These are phyloP conservation scores for Gandaritis pyraliata DNA, from an alignment of 2,888 invertebrate species.

Conservation along the genomic window DNA sequence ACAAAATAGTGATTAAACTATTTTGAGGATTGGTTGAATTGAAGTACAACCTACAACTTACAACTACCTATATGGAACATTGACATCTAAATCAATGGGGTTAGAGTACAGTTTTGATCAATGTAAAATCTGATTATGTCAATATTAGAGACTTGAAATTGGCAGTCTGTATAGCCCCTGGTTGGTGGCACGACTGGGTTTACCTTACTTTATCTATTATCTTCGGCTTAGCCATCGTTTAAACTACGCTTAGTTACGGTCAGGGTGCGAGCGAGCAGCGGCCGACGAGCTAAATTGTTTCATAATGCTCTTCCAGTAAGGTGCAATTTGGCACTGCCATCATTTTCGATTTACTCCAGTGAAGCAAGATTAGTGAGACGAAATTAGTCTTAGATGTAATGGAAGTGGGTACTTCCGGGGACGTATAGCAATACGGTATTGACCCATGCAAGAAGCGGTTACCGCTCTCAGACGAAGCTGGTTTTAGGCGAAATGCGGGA, in stretches of 20 bases:
- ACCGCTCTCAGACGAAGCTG: slow-evolving; percentile 1
- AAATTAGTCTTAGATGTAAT: slow-evolving; percentile 36
- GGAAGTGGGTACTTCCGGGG: slow-evolving; percentile 27
- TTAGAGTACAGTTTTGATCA: no score
- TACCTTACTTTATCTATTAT: slow-evolving; percentile 47
- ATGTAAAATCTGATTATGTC: no score
- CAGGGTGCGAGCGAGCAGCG: slow-evolving; percentile 28
- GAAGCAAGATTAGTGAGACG: slow-evolving; percentile 35
- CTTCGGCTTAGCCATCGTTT: slow-evolving; percentile 39
- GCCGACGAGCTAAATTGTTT: slow-evolving; percentile 23
- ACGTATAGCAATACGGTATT: slow-evolving; percentile 15
- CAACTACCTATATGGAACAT: no score
- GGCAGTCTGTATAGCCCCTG: slow-evolving; percentile 14
- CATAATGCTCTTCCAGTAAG: slow-evolving; percentile 22
- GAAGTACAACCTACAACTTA: no score
- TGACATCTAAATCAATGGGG: no score
- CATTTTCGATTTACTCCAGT: slow-evolving; percentile 31
- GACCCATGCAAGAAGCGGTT: slow-evolving; percentile 12
- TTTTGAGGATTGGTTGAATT: no score
- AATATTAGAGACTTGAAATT: no score
- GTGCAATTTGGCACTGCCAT: slow-evolving; percentile 26
- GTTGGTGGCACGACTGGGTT: slow-evolving; percentile 29
- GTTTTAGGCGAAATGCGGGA: not conserved
- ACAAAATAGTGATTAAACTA: no score
- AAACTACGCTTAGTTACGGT: slow-evolving; percentile 40